Evolutionary conservation across 2,888 invertebrate genomes (phyloP), one percentile per base, ranked within the genome.

Genomic region (Phortica magna): DNA sequence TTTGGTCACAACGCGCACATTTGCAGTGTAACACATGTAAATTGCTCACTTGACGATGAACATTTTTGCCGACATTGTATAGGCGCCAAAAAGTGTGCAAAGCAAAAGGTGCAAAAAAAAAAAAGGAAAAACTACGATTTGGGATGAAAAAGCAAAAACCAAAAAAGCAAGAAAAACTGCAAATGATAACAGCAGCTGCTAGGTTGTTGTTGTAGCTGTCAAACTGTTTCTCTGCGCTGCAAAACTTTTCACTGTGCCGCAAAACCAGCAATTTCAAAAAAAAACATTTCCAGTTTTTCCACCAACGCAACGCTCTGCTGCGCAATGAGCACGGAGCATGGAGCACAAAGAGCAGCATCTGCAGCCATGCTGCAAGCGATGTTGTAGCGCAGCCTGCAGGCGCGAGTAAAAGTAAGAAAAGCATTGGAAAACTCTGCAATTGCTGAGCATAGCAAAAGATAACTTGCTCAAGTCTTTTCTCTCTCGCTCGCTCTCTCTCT

Each of bases 281-380:
- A 61, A 72, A 67, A 73, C 17, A 74, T 65, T 74, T 74, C 73
- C 73, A 74, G 73, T 74, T 74, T 65, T 65, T 48, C 39, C 59
- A 61, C 59, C 22, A 7, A 61, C 31, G 19, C 61, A 61, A 19
- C 61, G 4, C 61, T 41, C 41, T 6, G 2, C 48, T 48, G 14
- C 9, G 48, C 43, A 43, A 43, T 43, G 43, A 43, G 43, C 48
- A 14, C 5, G 5, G 48, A 9, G 59, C 59, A 17, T 2, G 9
- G 59, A 19, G 31, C 31, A 3, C 31, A 31, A 31, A 55, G 55
- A 55, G 55, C 55, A 55, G 7, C n/a, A 31, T 31, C 31, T 31
- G 31, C 31, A 31, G 31, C 31, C 1, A 31, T 31, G 31, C 31
- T 3, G 1, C 31, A 31, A 31, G 31, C 31, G 3, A 31, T 31